Evolutionary conservation across 1,140 invertebrate species (phyloP), one percentile per base, ranked within the genome.

Genomic region (Wiebesia pumilae): DNA sequence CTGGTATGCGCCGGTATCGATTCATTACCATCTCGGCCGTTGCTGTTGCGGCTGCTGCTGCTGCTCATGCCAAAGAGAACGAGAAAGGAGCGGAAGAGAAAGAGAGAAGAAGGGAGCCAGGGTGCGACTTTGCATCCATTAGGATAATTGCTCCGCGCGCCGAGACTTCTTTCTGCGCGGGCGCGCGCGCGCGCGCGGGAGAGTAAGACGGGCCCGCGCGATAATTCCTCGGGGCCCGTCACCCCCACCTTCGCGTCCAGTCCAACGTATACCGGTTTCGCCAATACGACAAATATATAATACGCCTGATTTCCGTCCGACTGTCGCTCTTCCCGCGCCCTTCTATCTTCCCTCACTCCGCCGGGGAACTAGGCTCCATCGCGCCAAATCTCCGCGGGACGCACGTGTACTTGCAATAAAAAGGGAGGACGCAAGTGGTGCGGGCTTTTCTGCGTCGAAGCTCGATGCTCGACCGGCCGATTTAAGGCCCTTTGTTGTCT

Each of bases 111-210:
- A 35, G 30, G 21, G 40, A 24, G 47, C 71, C 91, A 90, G 91
- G 90, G 91, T 91, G 91, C 91, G 91, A 92, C 92, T 93, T 93
- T 93, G 93, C 93, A 94, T 94, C 93, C 93, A 94, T 94, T 94
- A 94, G 93, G 92, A 93, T 94, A 94, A 94, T 94, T 94, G 93
- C 93, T 93, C 93, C 91, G 89, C 89, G 90, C 89, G 84, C 84
- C 84, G 86, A 86, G 81, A 80, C 88, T 89, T 88, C 90, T 89
- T 79, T 79, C 77, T 38, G 87, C 54, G 73, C 80, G 65, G 84
- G 71, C 40, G 75, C 71, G 65, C 86, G 71, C n/a, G n/a, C n/a
- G n/a, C n/a, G 87, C 54, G 73, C 80, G 65, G 84, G 71, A 51
- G 75, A 78, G 65, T 84, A 65, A 85, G 75, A 88, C 83, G 88